Percentiles rank a stretch among this genome's conserved stretches.
Conservation (phyloP, 2,888 invertebrate genomes). For the Andrena fulva region DNA sequence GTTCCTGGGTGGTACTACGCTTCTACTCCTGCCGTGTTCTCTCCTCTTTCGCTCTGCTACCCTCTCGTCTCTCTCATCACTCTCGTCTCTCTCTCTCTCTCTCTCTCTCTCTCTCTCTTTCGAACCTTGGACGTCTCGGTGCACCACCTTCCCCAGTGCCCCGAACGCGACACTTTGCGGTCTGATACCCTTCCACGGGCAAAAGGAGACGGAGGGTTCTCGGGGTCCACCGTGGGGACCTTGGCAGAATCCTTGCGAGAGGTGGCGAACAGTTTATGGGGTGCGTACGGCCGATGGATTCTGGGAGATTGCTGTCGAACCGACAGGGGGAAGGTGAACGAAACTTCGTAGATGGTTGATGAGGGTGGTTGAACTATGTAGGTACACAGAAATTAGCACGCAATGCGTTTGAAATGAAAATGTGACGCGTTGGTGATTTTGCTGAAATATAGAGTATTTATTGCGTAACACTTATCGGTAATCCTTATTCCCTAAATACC, state of each 20-base stretch:
- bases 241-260: neutral
- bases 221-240: neutral
- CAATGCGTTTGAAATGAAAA: no score
- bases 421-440: no score
- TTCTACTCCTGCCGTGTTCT: constrained; percentile 60
- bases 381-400: no score
- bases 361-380: no score
- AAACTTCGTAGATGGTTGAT: neutral
- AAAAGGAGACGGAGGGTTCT: neutral
- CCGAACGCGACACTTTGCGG: constrained; percentile 38
- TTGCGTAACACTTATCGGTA: no score
- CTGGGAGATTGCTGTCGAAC: constrained; percentile 3
- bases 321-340: neutral
- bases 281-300: constrained; percentile 17
- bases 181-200: constrained; percentile 5
- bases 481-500: no score
- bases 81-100: neutral
- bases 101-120: neutral
- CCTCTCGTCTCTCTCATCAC: neutral
- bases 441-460: no score
- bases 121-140: constrained; percentile 30
- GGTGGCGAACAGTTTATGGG: constrained; percentile 15
- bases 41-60: constrained; percentile 28
- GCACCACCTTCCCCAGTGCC: constrained; percentile 22
- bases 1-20: constrained; percentile 70